These are phyloP conservation scores for Tenebrosternarchus preto DNA, from an alignment of 2,113 vertebrate genomes.

Conservation along the genomic window DNA sequence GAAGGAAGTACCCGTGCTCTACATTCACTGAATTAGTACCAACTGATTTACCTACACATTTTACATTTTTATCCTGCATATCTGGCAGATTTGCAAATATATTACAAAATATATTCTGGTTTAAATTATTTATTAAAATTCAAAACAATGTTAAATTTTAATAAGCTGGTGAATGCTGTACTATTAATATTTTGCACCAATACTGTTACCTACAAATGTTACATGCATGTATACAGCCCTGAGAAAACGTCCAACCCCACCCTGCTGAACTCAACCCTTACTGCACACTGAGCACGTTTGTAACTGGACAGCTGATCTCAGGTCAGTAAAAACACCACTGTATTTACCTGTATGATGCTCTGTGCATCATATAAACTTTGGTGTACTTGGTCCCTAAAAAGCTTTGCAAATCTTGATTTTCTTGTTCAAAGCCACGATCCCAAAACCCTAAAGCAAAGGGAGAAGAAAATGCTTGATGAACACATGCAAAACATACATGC, in stretches of 20 bases:
- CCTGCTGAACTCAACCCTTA: neutral
- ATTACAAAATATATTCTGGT: neutral
- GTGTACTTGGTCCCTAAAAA: constrained; percentile 71
- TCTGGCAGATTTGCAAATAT: neutral
- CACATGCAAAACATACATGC: neutral
- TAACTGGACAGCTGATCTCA: neutral
- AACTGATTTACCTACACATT: constrained; percentile 6
- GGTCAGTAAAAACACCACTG: neutral
- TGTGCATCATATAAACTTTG: constrained; percentile 56
- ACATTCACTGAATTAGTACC: neutral
- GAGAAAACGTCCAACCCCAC: neutral
- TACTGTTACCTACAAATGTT: too few relatives aligned
- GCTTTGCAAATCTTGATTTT: constrained; percentile 54
- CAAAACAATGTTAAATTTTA: too few relatives aligned
- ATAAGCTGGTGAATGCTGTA: too few relatives aligned
- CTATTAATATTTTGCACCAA: too few relatives aligned
- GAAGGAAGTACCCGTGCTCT: too few relatives aligned
- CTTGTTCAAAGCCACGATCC: constrained; percentile 62
- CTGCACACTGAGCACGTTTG: neutral
- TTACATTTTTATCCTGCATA: constrained; percentile 1
- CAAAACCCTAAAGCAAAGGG: constrained; percentile 64
- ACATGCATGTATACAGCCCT: too few relatives aligned
- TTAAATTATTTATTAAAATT: neutral
- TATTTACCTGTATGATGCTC: too few relatives aligned
- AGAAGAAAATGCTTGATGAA: neutral